Evolutionary conservation across 2,888 invertebrate genomes (phyloP).

Genomic region (Tiphia femorata): DNA sequence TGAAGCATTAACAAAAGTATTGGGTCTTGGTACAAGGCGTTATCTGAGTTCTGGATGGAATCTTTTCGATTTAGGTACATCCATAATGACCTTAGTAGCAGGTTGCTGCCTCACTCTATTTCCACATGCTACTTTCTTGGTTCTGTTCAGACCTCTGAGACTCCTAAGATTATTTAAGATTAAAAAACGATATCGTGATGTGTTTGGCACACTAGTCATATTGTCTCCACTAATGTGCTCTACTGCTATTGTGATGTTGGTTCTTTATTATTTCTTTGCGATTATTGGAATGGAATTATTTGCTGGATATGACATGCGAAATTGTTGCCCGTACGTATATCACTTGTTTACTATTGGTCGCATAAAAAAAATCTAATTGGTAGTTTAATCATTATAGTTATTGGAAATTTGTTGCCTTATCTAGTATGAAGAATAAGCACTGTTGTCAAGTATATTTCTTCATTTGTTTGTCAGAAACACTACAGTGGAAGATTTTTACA

Average conservation of each 20-base stretch:
- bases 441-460: slow-evolving; percentile 1
- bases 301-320: slow-evolving; percentile 79
- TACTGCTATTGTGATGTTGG: slow-evolving; percentile 85
- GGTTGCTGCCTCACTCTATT: slow-evolving; percentile 77
- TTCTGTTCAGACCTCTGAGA: slow-evolving; percentile 79
- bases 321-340: slow-evolving; percentile 84
- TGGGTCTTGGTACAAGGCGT: slow-evolving; percentile 78
- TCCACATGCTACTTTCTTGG: slow-evolving; percentile 79
- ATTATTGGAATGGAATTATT: slow-evolving; percentile 93
- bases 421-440: neutral
- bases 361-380: neutral
- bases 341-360: slow-evolving; percentile 9
- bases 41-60: slow-evolving; percentile 90
- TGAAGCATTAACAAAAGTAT: slow-evolving; percentile 80
- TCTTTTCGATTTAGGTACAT: slow-evolving; percentile 81
- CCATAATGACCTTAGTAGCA: slow-evolving; percentile 77
- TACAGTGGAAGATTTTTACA: slow-evolving; percentile 88
- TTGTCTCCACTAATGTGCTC: slow-evolving; percentile 87
- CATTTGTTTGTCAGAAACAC: slow-evolving; percentile 74
- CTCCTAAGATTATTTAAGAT: slow-evolving; percentile 81
- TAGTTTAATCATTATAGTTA: neutral
- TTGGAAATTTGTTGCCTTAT: neutral
- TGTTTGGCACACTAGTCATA: slow-evolving; percentile 85
- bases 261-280: slow-evolving; percentile 90
- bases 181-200: slow-evolving; percentile 85